These are phyloP conservation scores for Coenobita brevimanus DNA, from an alignment of 1,140 invertebrate species.

Conservation along the genomic window DNA sequence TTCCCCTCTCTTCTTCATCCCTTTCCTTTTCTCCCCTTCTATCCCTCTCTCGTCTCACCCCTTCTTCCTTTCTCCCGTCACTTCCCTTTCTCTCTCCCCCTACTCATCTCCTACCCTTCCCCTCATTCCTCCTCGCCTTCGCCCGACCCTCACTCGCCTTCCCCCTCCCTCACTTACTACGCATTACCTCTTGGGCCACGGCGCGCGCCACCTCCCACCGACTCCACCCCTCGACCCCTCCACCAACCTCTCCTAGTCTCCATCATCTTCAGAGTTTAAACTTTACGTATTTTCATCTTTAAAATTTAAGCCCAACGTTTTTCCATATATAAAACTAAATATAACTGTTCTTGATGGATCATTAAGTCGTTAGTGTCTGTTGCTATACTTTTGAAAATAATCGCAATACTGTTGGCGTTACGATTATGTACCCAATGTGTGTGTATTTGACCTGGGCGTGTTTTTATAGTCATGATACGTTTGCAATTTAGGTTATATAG, in stretches of 20 bases:
- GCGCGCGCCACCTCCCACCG: not conserved
- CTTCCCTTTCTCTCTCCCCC: slow-evolving; percentile 1
- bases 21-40: not conserved
- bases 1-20: not conserved
- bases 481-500: too few relatives aligned
- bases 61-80: not conserved
- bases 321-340: too few relatives aligned
- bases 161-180: not conserved
- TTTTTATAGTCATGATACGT: too few relatives aligned
- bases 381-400: too few relatives aligned
- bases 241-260: not conserved
- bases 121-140: not conserved
- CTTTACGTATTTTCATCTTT: not conserved
- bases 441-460: too few relatives aligned
- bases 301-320: not conserved
- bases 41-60: not conserved
- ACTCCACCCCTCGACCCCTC: not conserved
- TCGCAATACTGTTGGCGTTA: too few relatives aligned
- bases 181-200: not conserved
- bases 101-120: not conserved
- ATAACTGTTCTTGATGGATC: too few relatives aligned
- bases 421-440: too few relatives aligned
- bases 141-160: not conserved
- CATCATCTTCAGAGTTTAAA: not conserved
- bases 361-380: too few relatives aligned